Percentiles rank a stretch among this genome's conserved stretches.
Conservation (phyloP, 2,113 vertebrate species). For the Pelobates fuscus region DNA sequence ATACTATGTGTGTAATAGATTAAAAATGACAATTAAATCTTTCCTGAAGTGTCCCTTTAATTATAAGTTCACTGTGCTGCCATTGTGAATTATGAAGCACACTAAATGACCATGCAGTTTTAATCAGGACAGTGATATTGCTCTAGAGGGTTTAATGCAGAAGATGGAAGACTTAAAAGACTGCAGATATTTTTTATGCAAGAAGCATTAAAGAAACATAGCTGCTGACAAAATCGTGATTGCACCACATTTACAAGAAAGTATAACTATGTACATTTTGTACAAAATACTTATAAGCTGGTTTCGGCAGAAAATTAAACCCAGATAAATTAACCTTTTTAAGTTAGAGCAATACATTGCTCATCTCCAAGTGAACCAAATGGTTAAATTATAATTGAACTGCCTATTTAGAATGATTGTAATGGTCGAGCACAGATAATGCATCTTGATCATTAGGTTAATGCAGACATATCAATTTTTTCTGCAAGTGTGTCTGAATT, state of each 20-base stretch:
- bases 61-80: too few species aligned
- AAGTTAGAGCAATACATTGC: too few species aligned
- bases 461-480: not conserved
- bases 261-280: not conserved
- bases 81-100: slow-evolving; percentile 29
- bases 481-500: not conserved
- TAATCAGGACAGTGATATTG: slow-evolving; percentile 30
- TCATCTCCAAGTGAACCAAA: too few species aligned
- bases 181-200: slow-evolving; percentile 1
- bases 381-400: not conserved
- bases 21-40: too few species aligned
- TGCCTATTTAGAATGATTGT: not conserved
- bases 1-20: too few species aligned
- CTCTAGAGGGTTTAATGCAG: slow-evolving; percentile 35
- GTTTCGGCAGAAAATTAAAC: too few species aligned
- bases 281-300: not conserved
- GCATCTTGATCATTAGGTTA: slow-evolving; percentile 18
- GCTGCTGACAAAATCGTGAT: slow-evolving; percentile 7
- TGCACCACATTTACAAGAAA: not conserved
- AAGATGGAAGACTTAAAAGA: slow-evolving; percentile 13
- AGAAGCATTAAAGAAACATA: slow-evolving; percentile 6
- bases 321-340: too few species aligned
- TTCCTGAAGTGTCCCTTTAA: too few species aligned
- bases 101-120: slow-evolving; percentile 19
- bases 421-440: slow-evolving; percentile 9